Evolutionary conservation across 1,140 invertebrate genomes (phyloP).

Genomic region (Listronotus bonariensis): DNA sequence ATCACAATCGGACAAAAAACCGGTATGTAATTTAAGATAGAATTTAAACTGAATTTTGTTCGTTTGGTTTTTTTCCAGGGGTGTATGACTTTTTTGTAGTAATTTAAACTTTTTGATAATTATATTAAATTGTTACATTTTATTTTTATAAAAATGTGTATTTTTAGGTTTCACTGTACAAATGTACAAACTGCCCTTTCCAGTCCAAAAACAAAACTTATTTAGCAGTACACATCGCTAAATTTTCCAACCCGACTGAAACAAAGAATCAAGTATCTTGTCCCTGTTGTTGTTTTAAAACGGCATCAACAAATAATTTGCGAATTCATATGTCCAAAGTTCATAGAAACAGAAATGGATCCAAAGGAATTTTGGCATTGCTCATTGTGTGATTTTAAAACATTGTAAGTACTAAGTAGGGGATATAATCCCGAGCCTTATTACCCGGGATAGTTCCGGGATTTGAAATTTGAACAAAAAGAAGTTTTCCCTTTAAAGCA

Average conservation of each 20-base stretch:
- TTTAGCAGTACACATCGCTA: not conserved
- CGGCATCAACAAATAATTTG: not conserved
- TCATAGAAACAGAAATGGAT: not conserved
- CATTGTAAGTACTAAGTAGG: not conserved
- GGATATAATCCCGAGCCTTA: too few species aligned
- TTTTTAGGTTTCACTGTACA: not conserved
- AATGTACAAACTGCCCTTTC: not conserved
- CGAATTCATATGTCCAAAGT: not conserved
- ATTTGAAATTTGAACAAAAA: too few species aligned
- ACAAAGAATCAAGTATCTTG: not conserved
- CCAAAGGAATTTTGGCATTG: not conserved
- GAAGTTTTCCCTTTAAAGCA: too few species aligned
- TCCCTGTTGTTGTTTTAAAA: not conserved
- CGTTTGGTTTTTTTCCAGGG: too few species aligned
- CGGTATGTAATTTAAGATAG: too few species aligned
- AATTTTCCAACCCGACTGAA: not conserved
- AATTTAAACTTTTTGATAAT: too few species aligned
- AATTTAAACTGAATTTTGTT: too few species aligned
- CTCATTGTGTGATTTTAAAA: not conserved
- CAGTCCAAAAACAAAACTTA: not conserved
- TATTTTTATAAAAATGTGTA: too few species aligned
- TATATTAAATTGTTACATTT: too few species aligned
- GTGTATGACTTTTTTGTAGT: too few species aligned
- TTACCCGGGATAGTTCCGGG: too few species aligned
- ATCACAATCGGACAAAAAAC: too few species aligned